Evolutionary conservation across 2,797 vertebrate genomes (phyloP).

Genomic region (Malurus splendens): DNA sequence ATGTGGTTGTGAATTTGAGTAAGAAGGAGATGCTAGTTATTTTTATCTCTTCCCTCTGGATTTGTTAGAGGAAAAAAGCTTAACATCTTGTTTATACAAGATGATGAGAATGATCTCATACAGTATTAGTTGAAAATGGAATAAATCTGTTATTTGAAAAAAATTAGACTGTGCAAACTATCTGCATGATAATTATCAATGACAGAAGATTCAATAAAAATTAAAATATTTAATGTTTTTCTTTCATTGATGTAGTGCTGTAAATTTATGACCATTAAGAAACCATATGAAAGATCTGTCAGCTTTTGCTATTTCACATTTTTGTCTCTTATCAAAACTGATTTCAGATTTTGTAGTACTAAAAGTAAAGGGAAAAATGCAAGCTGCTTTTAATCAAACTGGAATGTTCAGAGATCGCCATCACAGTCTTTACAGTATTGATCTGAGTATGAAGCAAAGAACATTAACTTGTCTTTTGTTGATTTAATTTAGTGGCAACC

Average conservation of each 20-base stretch:
- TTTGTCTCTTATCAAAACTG: slow-evolving; percentile 53
- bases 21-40: neutral
- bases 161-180: slow-evolving; percentile 6
- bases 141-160: slow-evolving; percentile 26
- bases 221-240: slow-evolving; percentile 67
- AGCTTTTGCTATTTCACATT: slow-evolving; percentile 61
- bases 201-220: slow-evolving; percentile 44
- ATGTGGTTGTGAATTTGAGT: neutral
- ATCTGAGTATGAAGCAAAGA: slow-evolving; percentile 22
- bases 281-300: slow-evolving; percentile 60
- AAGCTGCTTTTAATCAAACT: slow-evolving; percentile 56
- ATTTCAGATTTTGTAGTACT: slow-evolving; percentile 37
- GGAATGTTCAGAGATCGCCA: slow-evolving; percentile 33
- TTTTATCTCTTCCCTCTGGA: slow-evolving; percentile 7
- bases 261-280: slow-evolving; percentile 71
- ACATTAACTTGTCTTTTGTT: slow-evolving; percentile 36
- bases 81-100: neutral
- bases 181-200: slow-evolving; percentile 62
- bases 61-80: neutral
- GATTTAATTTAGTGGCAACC: slow-evolving; percentile 36
- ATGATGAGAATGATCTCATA: neutral
- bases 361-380: slow-evolving; percentile 24
- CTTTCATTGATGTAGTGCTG: slow-evolving; percentile 67
- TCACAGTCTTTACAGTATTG: slow-evolving; percentile 19
- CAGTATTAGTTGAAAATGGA: slow-evolving; percentile 18